These are phyloP conservation scores for Dryoscopus gambensis DNA, from an alignment of 2,113 vertebrate species.

Conservation along the genomic window DNA sequence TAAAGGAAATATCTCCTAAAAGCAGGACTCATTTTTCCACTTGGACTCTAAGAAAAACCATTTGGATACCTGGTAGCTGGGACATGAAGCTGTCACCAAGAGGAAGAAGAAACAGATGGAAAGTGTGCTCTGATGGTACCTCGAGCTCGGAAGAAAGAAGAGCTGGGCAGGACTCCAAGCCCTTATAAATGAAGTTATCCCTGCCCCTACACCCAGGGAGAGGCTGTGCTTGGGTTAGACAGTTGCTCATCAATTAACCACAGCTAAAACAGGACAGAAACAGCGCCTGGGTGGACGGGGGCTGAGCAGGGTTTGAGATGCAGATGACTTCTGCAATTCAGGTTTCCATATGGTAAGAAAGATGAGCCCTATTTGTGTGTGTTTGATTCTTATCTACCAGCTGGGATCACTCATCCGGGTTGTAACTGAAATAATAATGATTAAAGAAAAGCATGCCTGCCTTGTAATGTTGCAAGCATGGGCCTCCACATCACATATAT, in stretches of 20 bases:
- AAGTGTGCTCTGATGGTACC: background rate
- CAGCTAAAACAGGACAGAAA: background rate
- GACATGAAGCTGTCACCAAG: background rate
- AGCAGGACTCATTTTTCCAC: background rate
- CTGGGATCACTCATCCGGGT: conserved; percentile 65
- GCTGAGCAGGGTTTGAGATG: background rate
- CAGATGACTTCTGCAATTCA: conserved; percentile 19
- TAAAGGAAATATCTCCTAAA: background rate
- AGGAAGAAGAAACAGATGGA: background rate
- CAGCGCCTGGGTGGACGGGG: background rate
- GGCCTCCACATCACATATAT: conserved; percentile 30
- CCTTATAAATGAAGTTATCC: background rate
- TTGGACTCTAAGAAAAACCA: background rate
- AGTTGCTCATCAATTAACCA: background rate
- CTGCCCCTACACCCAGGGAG: background rate
- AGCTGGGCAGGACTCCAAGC: background rate
- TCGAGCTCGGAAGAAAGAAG: background rate
- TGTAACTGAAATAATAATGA: conserved; percentile 68
- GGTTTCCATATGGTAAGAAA: conserved; percentile 63
- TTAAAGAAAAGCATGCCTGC: conserved; percentile 66
- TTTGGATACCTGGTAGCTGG: background rate
- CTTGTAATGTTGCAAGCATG: conserved; percentile 43
- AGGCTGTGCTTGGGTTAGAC: background rate
- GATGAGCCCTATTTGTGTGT: conserved; percentile 61
- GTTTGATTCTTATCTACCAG: conserved; percentile 68